A percentile compares a stretch with the other conserved stretches of the same genome.
Evolutionary conservation across 2,888 invertebrate species (phyloP).

Genomic region (Lasioglossum malachurum): DNA sequence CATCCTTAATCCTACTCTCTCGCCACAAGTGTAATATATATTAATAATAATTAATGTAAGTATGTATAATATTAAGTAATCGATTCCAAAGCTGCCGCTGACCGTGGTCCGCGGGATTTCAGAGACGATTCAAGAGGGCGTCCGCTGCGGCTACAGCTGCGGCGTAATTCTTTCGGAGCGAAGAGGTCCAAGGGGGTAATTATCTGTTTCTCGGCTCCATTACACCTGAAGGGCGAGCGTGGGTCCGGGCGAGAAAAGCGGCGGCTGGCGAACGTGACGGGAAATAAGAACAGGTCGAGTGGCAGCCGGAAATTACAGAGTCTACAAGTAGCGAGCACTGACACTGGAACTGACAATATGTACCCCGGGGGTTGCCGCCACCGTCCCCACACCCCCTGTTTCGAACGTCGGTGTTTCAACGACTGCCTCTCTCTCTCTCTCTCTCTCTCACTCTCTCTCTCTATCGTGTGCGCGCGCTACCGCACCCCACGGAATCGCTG

Average conservation of each 20-base stretch:
- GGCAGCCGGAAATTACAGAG: conserved; percentile 83
- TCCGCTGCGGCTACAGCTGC: not conserved
- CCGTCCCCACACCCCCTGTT: not conserved
- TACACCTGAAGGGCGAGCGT: conserved; percentile 74
- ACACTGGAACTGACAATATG: conserved; percentile 71
- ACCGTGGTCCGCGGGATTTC: not conserved
- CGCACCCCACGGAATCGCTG: not conserved
- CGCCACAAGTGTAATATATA: no score
- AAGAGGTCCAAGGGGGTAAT: conserved; percentile 76
- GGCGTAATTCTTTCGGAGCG: conserved; percentile 28
- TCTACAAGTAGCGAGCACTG: conserved; percentile 72
- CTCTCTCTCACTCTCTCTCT: not conserved
- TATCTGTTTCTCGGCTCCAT: conserved; percentile 82
- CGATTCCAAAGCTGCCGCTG: no score
- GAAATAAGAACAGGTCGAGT: conserved; percentile 83
- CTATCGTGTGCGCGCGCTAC: not conserved
- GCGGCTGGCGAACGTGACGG: conserved; percentile 80
- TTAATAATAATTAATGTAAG: no score
- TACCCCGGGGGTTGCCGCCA: conserved; percentile 50
- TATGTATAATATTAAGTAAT: no score
- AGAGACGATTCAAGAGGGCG: not conserved
- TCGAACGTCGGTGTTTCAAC: conserved; percentile 9
- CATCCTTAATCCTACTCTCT: no score
- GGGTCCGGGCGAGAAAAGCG: conserved; percentile 61
- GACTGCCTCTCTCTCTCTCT: not conserved